A percentile compares a stretch with the other conserved stretches of the same genome.
phyloP scores from a whole-genome alignment of 2,113 vertebrate genomes.

The Conger conger region DNA sequence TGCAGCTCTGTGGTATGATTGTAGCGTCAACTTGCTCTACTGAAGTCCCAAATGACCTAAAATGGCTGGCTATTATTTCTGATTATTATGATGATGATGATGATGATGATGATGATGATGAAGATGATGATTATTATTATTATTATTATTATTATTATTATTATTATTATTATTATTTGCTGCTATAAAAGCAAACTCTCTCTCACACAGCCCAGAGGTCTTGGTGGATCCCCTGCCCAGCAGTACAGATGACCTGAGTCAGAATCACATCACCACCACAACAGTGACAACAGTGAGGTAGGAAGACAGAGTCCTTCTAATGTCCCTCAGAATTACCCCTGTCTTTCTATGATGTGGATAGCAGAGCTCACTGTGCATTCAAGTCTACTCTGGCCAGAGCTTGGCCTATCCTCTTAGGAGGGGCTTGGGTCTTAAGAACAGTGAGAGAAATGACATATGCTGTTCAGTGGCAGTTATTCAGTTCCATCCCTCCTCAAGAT shows the following conservation, averaged over 20 bases:
- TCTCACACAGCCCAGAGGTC: not conserved
- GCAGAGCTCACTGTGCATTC: not conserved
- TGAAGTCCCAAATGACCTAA: too few species aligned
- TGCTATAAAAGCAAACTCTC: too few species aligned
- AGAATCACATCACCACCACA: not conserved
- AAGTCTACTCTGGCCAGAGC: not conserved
- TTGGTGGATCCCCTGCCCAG: not conserved
- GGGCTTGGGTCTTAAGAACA: not conserved
- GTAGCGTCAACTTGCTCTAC: not conserved
- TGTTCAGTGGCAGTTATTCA: not conserved
- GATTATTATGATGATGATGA: too few species aligned
- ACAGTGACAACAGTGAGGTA: not conserved
- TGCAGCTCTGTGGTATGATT: not conserved
- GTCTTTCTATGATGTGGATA: not conserved
- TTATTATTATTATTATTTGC: too few species aligned
- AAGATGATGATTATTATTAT: too few species aligned
- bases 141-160: too few species aligned
- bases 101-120: too few species aligned
- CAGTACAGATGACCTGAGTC: too few species aligned
- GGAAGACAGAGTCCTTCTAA: not conserved
- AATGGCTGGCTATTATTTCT: too few species aligned
- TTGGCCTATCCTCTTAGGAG: not conserved
- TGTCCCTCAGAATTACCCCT: not conserved
- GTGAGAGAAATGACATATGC: not conserved
- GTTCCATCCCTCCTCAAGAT: not conserved